These are phyloP conservation scores for Xerus inauris DNA, from an alignment of 2,113 vertebrate species.

Conservation along the genomic window DNA sequence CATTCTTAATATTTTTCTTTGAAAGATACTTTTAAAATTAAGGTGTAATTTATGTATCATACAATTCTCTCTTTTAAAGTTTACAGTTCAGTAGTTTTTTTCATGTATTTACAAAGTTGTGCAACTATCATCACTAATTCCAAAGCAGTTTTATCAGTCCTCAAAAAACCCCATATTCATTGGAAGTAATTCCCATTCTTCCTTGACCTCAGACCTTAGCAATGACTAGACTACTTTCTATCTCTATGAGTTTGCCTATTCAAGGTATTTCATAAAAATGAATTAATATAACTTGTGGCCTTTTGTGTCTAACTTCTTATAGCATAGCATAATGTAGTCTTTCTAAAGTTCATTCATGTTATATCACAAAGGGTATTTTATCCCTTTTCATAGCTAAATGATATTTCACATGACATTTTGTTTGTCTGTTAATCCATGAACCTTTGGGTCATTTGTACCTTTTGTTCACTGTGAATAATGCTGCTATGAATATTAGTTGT, in stretches of 20 bases:
- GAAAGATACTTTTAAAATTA: neutral
- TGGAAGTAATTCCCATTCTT: neutral
- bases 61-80: neutral
- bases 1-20: neutral
- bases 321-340: neutral
- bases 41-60: neutral
- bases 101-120: neutral
- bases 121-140: neutral
- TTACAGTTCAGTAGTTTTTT: neutral
- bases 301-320: slow-evolving; percentile 21
- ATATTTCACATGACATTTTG: neutral
- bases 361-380: neutral
- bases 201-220: neutral
- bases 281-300: neutral
- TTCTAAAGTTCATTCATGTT: neutral
- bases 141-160: neutral
- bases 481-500: neutral
- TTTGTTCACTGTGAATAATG: neutral
- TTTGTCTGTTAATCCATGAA: neutral
- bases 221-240: neutral
- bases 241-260: neutral
- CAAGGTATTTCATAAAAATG: neutral
- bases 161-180: neutral
- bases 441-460: neutral
- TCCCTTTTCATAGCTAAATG: slow-evolving; percentile 26